These are phyloP conservation scores for Danaus melanippus DNA, from an alignment of 1,140 invertebrate species.

Conservation along the genomic window DNA sequence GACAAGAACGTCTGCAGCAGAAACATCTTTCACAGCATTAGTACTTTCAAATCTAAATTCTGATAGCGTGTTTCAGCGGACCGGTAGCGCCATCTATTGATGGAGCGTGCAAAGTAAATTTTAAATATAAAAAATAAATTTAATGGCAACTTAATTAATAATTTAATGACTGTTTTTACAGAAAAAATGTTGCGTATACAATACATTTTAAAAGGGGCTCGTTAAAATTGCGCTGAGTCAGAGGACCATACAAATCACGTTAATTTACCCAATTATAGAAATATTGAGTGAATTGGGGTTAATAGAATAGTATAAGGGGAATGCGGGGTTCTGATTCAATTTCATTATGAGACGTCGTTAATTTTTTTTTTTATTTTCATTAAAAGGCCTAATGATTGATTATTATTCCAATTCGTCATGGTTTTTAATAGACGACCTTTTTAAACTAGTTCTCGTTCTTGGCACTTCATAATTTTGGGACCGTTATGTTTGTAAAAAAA, in stretches of 20 bases:
- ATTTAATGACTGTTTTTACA: no score
- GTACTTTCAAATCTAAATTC: neutral
- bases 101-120: neutral
- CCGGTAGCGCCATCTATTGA: slow-evolving; percentile 16
- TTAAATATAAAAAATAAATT: slow-evolving; percentile 2
- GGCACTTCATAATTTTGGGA: no score
- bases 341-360: slow-evolving; percentile 1
- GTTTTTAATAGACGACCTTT: no score
- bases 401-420: no score
- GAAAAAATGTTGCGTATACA: no score
- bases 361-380: neutral
- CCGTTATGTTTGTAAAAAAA: no score
- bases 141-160: slow-evolving; percentile 1
- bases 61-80: slow-evolving; percentile 15
- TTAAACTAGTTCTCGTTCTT: no score
- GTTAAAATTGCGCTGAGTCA: slow-evolving; percentile 38
- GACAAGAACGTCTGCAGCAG: slow-evolving; percentile 14
- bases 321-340: slow-evolving; percentile 34
- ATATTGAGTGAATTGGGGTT: slow-evolving; percentile 35
- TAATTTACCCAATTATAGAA: slow-evolving; percentile 45
- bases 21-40: no score
- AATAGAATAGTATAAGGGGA: slow-evolving; percentile 43
- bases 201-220: slow-evolving; percentile 2
- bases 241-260: slow-evolving; percentile 27
- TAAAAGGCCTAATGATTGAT: no score